These are phyloP conservation scores for Galeopsomyia nigrocyanea DNA, from an alignment of 2,888 invertebrate genomes.

Conservation along the genomic window DNA sequence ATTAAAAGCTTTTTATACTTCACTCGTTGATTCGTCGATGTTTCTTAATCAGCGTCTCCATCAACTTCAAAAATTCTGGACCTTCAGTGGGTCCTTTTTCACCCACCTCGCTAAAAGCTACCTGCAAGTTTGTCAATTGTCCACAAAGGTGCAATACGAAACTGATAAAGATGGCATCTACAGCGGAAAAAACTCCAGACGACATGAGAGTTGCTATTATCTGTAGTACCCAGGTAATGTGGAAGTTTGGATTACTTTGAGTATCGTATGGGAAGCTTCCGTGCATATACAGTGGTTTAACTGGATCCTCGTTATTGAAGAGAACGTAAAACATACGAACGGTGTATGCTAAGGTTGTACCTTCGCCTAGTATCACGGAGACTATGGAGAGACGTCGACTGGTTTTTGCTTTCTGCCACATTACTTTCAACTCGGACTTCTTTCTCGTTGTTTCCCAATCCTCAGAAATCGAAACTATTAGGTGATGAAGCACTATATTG, in stretches of 20 bases:
- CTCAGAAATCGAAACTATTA: too few relatives aligned
- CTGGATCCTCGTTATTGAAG: too few relatives aligned
- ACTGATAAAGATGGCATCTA: constrained; percentile 53
- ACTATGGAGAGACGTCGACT: constrained; percentile 9
- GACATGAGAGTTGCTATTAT: constrained; percentile 49
- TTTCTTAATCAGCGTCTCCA: background rate
- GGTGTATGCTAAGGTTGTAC: background rate
- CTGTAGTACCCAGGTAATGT: constrained; percentile 55
- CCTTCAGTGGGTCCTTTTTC: background rate
- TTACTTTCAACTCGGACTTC: constrained; percentile 13
- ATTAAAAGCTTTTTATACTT: constrained; percentile 1
- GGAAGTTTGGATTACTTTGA: constrained; percentile 50
- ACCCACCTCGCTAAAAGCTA: background rate
- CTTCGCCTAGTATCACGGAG: constrained; percentile 11
- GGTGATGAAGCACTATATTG: too few relatives aligned
- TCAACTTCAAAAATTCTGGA: background rate
- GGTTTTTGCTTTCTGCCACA: constrained; percentile 16
- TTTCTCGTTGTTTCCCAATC: constrained; percentile 20
- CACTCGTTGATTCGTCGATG: background rate
- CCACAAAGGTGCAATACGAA: constrained; percentile 58
- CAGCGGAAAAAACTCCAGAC: constrained; percentile 52
- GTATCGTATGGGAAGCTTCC: constrained; percentile 54
- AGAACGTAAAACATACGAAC: too few relatives aligned
- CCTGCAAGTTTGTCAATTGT: constrained; percentile 49
- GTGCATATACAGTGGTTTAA: constrained; percentile 24